phyloP scores from a whole-genome alignment of 2,113 vertebrate species.

The Colaptes auratus region DNA sequence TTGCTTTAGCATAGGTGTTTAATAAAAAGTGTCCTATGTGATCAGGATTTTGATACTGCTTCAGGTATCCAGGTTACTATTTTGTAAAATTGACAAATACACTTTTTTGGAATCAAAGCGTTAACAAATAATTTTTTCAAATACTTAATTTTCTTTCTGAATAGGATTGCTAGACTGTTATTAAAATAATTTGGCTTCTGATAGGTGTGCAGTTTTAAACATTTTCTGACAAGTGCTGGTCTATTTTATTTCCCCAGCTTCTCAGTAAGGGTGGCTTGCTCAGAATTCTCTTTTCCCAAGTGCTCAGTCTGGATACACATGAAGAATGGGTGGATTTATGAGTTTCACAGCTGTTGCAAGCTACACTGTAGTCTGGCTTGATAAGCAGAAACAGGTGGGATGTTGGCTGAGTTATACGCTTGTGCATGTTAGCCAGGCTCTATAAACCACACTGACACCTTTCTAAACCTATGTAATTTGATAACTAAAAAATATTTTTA shows the following conservation, averaged over 20 bases:
- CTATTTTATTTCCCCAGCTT: constrained; percentile 22
- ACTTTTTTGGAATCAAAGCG: neutral
- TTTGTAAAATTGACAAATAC: neutral
- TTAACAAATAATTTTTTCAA: neutral
- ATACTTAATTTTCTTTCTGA: neutral
- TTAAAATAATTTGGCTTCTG: constrained; percentile 29
- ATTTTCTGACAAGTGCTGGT: neutral
- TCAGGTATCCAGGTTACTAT: neutral
- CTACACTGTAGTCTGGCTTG: constrained; percentile 42
- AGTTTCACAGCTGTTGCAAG: constrained; percentile 63
- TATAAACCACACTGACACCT: constrained; percentile 46
- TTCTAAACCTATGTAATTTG: constrained; percentile 50
- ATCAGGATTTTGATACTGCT: neutral
- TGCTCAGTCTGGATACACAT: constrained; percentile 17
- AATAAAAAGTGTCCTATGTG: neutral
- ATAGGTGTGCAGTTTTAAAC: neutral
- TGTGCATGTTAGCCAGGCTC: constrained; percentile 29
- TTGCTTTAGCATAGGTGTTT: neutral
- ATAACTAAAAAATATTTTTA: constrained; percentile 46
- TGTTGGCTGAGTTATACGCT: constrained; percentile 9
- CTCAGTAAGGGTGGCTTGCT: neutral
- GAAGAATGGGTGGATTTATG: constrained; percentile 58
- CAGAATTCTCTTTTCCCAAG: neutral
- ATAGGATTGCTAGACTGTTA: neutral
- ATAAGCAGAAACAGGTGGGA: constrained; percentile 73